These are phyloP conservation scores for Rhinophrynus dorsalis DNA, from an alignment of 2,797 vertebrate species.

Conservation along the genomic window DNA sequence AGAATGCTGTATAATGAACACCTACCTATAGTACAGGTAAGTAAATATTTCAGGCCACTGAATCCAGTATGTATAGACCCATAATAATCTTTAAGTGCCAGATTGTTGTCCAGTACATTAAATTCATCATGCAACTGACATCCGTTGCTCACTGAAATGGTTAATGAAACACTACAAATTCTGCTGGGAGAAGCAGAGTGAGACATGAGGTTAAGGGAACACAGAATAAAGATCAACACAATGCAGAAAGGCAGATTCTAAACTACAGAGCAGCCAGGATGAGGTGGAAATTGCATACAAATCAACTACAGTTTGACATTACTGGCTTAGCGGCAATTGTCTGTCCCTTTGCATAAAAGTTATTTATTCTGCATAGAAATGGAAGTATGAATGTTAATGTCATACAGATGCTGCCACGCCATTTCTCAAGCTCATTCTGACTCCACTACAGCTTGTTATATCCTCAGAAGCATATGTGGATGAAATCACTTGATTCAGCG, in stretches of 20 bases:
- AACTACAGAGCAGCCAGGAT: conserved; percentile 59
- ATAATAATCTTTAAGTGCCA: no score
- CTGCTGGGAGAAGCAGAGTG: conserved; percentile 12
- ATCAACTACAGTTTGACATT: conserved; percentile 54
- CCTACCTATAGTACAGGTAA: no score
- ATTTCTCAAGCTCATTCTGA: conserved; percentile 21
- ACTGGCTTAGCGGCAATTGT: conserved; percentile 25
- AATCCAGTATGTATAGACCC: no score
- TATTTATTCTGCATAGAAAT: conserved; percentile 35
- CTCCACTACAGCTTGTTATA: conserved; percentile 17
- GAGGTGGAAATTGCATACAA: conserved; percentile 61
- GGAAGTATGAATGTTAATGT: conserved; percentile 35
- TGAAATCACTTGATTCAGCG: conserved; percentile 20
- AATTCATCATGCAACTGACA: no score
- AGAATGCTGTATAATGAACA: no score
- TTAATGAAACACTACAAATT: conserved; percentile 8
- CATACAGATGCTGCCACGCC: background rate
- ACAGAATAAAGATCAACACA: conserved; percentile 60
- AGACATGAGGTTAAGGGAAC: conserved; percentile 1
- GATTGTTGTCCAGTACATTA: no score
- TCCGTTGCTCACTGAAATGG: no score
- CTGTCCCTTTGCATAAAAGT: conserved; percentile 39
- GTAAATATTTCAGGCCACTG: no score
- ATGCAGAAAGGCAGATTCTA: conserved; percentile 57
- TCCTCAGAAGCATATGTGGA: background rate